These are phyloP conservation scores for Micromys minutus DNA, from an alignment of 2,113 vertebrate genomes.

Conservation along the genomic window DNA sequence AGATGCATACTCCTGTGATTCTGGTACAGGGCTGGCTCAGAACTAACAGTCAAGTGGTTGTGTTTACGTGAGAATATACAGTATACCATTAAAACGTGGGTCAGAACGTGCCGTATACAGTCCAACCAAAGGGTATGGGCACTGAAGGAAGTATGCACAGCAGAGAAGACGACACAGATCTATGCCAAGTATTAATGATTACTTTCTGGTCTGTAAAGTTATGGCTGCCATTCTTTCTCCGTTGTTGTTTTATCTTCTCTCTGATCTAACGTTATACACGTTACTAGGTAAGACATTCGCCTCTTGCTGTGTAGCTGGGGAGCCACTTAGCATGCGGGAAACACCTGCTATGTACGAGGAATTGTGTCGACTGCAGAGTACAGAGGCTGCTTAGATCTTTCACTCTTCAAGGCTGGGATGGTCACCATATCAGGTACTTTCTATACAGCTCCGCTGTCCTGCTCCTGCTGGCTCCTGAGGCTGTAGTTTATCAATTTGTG, in stretches of 20 bases:
- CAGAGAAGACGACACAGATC: not conserved
- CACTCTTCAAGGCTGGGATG: not conserved
- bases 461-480: no score
- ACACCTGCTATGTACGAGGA: not conserved
- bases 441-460: not conserved
- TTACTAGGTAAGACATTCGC: constrained; percentile 19
- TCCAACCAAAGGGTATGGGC: not conserved
- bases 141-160: not conserved
- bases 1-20: not conserved
- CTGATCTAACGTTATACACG: not conserved
- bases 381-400: not conserved
- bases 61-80: not conserved
- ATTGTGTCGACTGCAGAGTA: not conserved
- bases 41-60: not conserved
- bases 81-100: not conserved
- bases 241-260: not conserved
- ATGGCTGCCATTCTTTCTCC: not conserved
- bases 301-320: not conserved
- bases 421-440: not conserved
- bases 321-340: not conserved
- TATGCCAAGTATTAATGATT: not conserved
- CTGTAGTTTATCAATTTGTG: no score
- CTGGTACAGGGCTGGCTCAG: not conserved
- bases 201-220: constrained; percentile 25
- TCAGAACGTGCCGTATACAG: not conserved